A percentile compares a stretch with the other conserved stretches of the same genome.
Conservation (phyloP, 2,888 invertebrate species). For the Notocelia uddmanniana region DNA sequence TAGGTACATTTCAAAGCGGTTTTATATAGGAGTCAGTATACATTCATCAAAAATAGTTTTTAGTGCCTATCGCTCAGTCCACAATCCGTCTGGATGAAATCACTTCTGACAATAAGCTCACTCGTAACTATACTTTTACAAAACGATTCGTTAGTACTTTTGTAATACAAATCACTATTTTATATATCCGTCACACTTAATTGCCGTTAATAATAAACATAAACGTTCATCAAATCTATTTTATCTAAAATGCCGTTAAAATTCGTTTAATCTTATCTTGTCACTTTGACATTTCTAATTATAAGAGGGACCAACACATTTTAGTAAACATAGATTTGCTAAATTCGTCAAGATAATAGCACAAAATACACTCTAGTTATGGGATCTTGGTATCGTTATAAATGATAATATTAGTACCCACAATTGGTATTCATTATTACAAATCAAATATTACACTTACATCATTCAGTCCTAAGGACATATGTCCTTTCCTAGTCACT, state of each 20-base stretch:
- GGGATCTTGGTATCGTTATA: too few species aligned
- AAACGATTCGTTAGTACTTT: background rate
- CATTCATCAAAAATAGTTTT: constrained; percentile 36
- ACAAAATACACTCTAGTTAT: too few species aligned
- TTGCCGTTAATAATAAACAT: background rate
- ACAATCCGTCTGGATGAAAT: constrained; percentile 34
- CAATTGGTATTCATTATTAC: too few species aligned
- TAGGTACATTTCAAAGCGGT: background rate
- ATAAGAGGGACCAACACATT: too few species aligned
- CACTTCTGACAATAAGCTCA: constrained; percentile 34
- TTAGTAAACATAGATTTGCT: too few species aligned
- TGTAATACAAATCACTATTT: background rate
- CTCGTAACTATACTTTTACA: constrained; percentile 29
- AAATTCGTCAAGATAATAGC: too few species aligned
- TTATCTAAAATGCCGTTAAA: too few species aligned
- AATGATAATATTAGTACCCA: too few species aligned
- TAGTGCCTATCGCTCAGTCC: constrained; percentile 29
- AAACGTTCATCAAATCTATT: background rate
- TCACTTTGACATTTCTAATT: too few species aligned
- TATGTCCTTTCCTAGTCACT: background rate
- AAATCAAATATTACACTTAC: background rate
- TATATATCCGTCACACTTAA: too few species aligned
- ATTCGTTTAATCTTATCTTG: too few species aligned
- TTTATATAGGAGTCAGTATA: constrained; percentile 24
- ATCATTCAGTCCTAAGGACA: background rate